Evolutionary conservation across 2,113 vertebrate genomes (phyloP).

Genomic region (Pygoscelis antarcticus): DNA sequence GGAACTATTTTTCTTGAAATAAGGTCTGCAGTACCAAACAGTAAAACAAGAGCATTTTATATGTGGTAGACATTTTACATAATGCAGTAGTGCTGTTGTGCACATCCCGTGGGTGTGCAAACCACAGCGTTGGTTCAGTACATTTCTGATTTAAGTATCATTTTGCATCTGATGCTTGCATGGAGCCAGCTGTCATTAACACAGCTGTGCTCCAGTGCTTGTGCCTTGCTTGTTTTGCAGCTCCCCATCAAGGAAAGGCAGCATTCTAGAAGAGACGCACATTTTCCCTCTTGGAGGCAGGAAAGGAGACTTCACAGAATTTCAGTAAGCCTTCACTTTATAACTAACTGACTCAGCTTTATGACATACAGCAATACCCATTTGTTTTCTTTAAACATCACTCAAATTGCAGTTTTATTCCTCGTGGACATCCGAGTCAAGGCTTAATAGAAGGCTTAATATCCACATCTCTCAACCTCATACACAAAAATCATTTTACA

Average conservation of each 20-base stretch:
- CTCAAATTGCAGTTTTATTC: neutral
- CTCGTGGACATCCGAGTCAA: neutral
- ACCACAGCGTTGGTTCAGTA: neutral
- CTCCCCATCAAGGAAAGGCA: neutral
- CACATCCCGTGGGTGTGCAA: neutral
- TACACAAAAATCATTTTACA: neutral
- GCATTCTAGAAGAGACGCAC: neutral
- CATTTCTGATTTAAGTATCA: neutral
- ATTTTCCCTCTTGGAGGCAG: neutral
- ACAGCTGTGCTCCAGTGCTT: neutral
- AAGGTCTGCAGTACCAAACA: neutral
- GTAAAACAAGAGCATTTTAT: neutral
- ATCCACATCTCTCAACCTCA: neutral
- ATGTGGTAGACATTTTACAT: neutral
- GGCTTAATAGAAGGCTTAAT: neutral
- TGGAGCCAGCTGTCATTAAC: neutral
- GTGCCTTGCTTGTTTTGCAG: neutral
- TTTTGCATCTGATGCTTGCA: neutral
- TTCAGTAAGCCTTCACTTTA: neutral
- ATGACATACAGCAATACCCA: neutral
- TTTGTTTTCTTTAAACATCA: neutral
- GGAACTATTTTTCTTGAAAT: neutral
- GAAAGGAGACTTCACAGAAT: neutral
- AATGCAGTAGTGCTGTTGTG: neutral
- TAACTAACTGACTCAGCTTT: neutral